Evolutionary conservation across 2,797 vertebrate genomes (phyloP), one percentile per base, ranked within the genome.

Genomic region (Salarias fasciatus): DNA sequence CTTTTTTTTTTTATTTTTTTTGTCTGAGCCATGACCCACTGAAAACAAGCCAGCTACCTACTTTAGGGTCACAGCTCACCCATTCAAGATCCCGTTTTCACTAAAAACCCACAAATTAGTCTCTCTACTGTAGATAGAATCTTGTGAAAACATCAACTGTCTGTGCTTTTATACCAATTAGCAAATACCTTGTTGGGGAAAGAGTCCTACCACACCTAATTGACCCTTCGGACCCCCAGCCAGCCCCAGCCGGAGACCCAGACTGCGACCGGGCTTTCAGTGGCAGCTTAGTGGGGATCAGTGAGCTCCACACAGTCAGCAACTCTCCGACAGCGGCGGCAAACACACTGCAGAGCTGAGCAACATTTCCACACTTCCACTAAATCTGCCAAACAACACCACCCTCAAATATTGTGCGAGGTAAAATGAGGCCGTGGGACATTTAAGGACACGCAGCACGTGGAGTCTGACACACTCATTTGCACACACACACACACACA

Each of bases 281-380:
- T 29, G 6, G 73, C 67, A 89, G 88, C 83, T 90, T 87, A 91
- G 63, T 12, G 56, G 37, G 88, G 82, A 89, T 91, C 84, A 90
- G 72, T 45, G 69, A 80, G 72, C 81, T 79, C 42, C 72, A 84
- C 64, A 24, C 56, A 24, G 84, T 91, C 88, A 91, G 90, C 86
- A 90, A 88, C 78, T 90, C 85, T 82, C 72, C 69, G 61, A 77
- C 63, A 53, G 61, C 69, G 64, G 50, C 66, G 75, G 48, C 56
- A 56, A 47, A 75, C 64, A 69, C n/a, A 33, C 62, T 37, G 46
- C 59, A 74, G 65, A 55, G 69, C 69, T 70, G 54, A 79, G 45
- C 48, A 67, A 60, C 54, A 66, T 37, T 60, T 55, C 60, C 55
- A 72, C 31, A 14, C 56, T 63, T 55, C 6, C 58, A 58, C 15